phyloP scores from a whole-genome alignment of 2,113 vertebrate species.

The Petromus typicus region DNA sequence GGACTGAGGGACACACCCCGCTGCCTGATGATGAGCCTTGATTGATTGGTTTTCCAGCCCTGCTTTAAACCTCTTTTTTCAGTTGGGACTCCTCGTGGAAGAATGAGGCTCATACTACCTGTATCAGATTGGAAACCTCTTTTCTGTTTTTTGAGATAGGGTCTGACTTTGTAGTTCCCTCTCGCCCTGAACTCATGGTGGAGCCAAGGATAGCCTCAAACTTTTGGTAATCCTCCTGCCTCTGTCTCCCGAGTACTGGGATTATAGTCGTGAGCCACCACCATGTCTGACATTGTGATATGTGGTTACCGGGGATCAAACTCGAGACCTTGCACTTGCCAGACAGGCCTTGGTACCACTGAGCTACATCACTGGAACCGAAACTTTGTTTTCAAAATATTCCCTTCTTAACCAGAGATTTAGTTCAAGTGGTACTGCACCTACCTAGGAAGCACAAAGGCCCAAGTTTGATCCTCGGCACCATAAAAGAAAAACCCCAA shows the following conservation, averaged over 20 bases:
- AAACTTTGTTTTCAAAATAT: too few species aligned
- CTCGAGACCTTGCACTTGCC: too few species aligned
- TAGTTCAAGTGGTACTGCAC: too few species aligned
- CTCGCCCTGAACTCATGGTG: not conserved
- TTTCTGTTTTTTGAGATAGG: not conserved
- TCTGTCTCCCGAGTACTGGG: not conserved
- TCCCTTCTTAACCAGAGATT: too few species aligned
- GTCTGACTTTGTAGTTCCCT: not conserved
- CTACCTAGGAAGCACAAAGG: too few species aligned
- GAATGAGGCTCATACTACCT: not conserved
- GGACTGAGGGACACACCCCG: too few species aligned
- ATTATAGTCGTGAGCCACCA: not conserved
- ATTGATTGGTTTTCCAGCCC: not conserved
- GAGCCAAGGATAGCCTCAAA: too few species aligned
- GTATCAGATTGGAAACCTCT: not conserved
- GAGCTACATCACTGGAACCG: too few species aligned
- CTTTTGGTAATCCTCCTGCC: not conserved
- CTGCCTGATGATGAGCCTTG: not conserved
- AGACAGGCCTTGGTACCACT: too few species aligned
- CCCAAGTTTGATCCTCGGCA: too few species aligned
- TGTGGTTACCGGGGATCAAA: too few species aligned
- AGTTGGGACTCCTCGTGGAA: not conserved
- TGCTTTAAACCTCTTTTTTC: not conserved
- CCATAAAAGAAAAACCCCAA: too few species aligned
- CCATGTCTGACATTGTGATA: not conserved